Percentiles rank a stretch among this genome's conserved stretches.
phyloP scores from a whole-genome alignment of 2,888 invertebrate genomes.

The Agrotis exclamationis region DNA sequence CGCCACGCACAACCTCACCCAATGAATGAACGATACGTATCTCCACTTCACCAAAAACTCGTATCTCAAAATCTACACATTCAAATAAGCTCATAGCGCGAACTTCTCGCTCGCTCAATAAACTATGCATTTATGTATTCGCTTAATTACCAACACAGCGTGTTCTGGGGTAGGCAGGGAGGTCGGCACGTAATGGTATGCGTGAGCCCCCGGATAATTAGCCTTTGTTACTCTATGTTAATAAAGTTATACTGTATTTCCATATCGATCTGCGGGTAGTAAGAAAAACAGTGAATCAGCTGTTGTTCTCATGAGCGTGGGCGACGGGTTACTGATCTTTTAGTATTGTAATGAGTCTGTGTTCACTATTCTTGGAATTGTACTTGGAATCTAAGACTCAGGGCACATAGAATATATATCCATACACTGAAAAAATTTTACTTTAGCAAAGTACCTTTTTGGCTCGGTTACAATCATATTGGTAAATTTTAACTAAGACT shows the following conservation, averaged over 20 bases:
- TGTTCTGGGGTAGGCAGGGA: slow-evolving; percentile 63
- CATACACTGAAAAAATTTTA: too few species aligned
- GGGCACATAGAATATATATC: neutral
- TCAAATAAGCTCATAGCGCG: slow-evolving; percentile 43
- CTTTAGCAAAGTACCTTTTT: too few species aligned
- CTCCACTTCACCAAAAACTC: slow-evolving; percentile 36
- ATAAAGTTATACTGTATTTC: slow-evolving; percentile 81
- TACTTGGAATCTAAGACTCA: neutral
- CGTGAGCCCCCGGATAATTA: slow-evolving; percentile 83
- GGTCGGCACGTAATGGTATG: slow-evolving; percentile 78
- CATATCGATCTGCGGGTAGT: slow-evolving; percentile 71
- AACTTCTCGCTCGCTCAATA: slow-evolving; percentile 65
- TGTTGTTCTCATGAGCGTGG: slow-evolving; percentile 30
- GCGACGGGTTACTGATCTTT: slow-evolving; percentile 19
- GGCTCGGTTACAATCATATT: too few species aligned
- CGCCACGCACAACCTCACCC: neutral
- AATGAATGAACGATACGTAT: slow-evolving; percentile 24
- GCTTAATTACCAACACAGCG: slow-evolving; percentile 66
- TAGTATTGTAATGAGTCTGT: neutral
- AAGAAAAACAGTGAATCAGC: slow-evolving; percentile 65
- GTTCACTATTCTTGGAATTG: too few species aligned
- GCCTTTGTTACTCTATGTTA: slow-evolving; percentile 90
- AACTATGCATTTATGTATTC: slow-evolving; percentile 75
- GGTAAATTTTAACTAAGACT: too few species aligned
- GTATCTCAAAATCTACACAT: slow-evolving; percentile 53